phyloP scores from a whole-genome alignment of 2,888 invertebrate genomes.

The Mythimna pallens region DNA sequence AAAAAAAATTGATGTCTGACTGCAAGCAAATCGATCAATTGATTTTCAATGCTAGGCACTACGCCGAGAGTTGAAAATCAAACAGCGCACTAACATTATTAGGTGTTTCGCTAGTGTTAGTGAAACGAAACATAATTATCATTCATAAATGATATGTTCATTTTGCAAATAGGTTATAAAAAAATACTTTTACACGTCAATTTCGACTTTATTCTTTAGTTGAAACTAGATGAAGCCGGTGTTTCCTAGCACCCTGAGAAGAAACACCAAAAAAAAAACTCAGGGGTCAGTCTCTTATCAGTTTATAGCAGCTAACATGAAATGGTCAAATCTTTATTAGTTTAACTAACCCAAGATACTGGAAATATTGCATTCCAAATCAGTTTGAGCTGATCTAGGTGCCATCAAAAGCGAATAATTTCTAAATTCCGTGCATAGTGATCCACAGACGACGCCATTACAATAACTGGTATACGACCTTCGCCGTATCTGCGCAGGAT shows the following conservation, averaged over 20 bases:
- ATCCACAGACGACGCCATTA: constrained; percentile 45
- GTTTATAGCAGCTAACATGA: too few relatives aligned
- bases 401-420: constrained; percentile 36
- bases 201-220: too few relatives aligned
- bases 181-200: too few relatives aligned
- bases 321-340: not conserved
- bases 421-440: constrained; percentile 37
- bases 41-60: not conserved
- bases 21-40: not conserved
- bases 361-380: not conserved
- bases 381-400: not conserved
- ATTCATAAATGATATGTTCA: not conserved
- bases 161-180: too few relatives aligned
- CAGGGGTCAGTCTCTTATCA: too few relatives aligned
- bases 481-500: constrained; percentile 62
- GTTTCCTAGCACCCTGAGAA: too few relatives aligned
- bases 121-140: not conserved
- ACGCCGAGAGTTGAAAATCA: not conserved
- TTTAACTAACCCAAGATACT: not conserved
- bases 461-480: constrained; percentile 64
- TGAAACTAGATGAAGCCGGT: too few relatives aligned
- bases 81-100: not conserved
- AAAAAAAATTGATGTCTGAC: not conserved
- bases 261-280: too few relatives aligned
- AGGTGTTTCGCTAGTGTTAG: not conserved